phyloP scores from a whole-genome alignment of 1,140 invertebrate genomes.

The Drosophila eugracilis region DNA sequence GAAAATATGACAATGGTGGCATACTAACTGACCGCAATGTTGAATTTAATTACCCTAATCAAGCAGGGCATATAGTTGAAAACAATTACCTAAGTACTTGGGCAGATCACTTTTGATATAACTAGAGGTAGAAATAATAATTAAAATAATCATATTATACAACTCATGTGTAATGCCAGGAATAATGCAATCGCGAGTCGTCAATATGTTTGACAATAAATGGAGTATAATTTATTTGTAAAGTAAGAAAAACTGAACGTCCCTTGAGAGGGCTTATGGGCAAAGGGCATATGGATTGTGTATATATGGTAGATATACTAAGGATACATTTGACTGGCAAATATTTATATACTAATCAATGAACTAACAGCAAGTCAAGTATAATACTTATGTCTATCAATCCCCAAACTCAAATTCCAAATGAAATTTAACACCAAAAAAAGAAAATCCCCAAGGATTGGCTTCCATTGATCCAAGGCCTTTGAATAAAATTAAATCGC shows the following conservation, averaged over 20 bases:
- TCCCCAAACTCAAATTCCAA: conserved; percentile 22
- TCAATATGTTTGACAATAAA: conserved; percentile 81
- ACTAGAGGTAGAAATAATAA: conserved; percentile 13
- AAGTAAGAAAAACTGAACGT: conserved; percentile 15
- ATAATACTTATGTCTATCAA: conserved; percentile 19
- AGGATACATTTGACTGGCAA: conserved; percentile 41
- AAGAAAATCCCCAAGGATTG: conserved; percentile 32
- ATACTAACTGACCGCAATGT: conserved; percentile 6
- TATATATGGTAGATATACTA: conserved; percentile 59
- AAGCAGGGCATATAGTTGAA: conserved; percentile 15
- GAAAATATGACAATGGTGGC: not conserved
- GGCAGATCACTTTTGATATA: conserved; percentile 36
- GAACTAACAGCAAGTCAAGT: conserved; percentile 29
- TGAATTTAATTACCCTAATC: conserved; percentile 11
- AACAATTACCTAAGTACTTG: conserved; percentile 33
- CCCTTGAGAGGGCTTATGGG: conserved; percentile 10
- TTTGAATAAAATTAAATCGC: conserved; percentile 24
- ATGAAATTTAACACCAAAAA: conserved; percentile 43
- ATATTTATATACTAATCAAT: conserved; percentile 41
- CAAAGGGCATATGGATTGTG: conserved; percentile 36
- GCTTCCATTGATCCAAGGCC: conserved; percentile 52
- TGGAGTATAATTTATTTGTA: conserved; percentile 59
- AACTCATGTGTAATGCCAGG: conserved; percentile 46
- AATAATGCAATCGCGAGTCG: conserved; percentile 67
- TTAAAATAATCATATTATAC: conserved; percentile 31